Base-by-base conservation (phyloP, 2,888 invertebrate species). In the Rhyacophila evoluta region DNA sequence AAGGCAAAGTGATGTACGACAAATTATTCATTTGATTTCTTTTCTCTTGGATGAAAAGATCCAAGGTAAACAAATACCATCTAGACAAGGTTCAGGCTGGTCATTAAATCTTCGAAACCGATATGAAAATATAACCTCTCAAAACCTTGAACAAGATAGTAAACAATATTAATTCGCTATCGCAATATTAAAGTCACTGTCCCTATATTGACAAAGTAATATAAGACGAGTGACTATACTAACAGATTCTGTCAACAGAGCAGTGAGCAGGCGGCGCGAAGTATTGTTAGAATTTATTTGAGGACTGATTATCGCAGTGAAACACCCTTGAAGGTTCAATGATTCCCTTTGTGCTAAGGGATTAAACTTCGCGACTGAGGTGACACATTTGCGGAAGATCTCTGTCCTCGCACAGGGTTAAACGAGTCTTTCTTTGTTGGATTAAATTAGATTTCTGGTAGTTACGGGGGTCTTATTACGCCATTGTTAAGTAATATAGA, bases 291-390 rank as follows among this genome's bases (percentile, higher is more conserved):
- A 19, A 55, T 19, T 55, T 55, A 55, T 55, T 55, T 55, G 55
- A 55, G 15, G 55, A 55, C 12, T 55, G 55, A 55, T 55, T 55
- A 55, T 55, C 55, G 25, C 55, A 55, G 19, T 55, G 55, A 55
- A 19, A 55, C 55, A 55, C 55, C 55, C 55, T 55, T 55, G 55
- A 55, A 19, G 55, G 55, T 55, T 55, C 55, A 55, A 55, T 19
- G 55, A 55, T 19, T 55, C 55, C 55, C 55, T 55, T 55, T 55
- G 55, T 55, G 55, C 10, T 10, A 10, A 15, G 55, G 55, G 19
- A 55, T 55, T 55, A 55, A 55, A 25, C 25, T 55, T 19, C 10
- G 55, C 25, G 15, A 25, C 55, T 10, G 55, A 55, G 55, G 55
- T 55, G 55, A 55, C 55, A 55, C 55, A 25, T 25, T 55, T 19